Evolutionary conservation across 2,888 invertebrate species (phyloP).

Genomic region (Periphyllus acericola): DNA sequence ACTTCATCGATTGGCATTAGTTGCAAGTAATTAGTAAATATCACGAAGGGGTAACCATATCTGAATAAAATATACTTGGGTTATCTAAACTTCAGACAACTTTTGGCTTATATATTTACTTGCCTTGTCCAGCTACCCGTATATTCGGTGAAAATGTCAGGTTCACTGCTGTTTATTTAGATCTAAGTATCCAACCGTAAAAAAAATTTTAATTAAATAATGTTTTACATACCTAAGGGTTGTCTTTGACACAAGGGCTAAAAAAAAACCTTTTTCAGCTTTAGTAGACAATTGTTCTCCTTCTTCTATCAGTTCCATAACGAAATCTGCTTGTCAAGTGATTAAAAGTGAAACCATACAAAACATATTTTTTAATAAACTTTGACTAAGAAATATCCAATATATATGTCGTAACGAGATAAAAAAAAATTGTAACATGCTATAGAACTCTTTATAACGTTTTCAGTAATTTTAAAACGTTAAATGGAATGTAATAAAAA

Average conservation of each 20-base stretch:
- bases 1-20: neutral
- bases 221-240: neutral
- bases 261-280: neutral
- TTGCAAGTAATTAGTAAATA: neutral
- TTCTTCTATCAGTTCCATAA: neutral
- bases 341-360: neutral
- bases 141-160: neutral
- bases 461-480: neutral
- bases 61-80: neutral
- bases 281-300: neutral
- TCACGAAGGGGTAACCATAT: neutral
- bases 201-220: neutral
- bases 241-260: neutral
- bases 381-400: slow-evolving; percentile 18
- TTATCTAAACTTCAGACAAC: neutral
- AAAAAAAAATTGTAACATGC: neutral
- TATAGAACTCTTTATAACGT: neutral
- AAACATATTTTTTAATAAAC: slow-evolving; percentile 31
- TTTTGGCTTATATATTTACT: neutral
- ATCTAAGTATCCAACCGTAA: neutral
- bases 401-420: neutral
- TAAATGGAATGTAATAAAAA: neutral
- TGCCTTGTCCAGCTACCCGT: neutral
- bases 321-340: neutral
- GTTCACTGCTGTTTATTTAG: neutral